phyloP scores from a whole-genome alignment of 2,797 vertebrate species.

The Sebastes cheni region DNA sequence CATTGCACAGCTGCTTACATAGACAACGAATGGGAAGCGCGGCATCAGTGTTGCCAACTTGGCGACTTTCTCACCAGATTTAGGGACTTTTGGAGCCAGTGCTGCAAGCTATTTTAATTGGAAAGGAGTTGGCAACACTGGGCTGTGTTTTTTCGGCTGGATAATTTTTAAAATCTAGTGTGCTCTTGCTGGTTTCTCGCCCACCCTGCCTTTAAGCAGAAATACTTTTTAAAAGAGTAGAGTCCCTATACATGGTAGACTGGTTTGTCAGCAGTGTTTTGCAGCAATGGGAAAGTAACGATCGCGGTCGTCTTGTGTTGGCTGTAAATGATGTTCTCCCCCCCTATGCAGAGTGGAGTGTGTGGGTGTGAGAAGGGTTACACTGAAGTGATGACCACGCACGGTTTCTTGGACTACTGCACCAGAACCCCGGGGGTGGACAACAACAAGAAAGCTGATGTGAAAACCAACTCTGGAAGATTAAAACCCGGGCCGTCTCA shows the following conservation, averaged over 20 bases:
- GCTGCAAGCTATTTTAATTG: too few relatives aligned
- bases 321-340: constrained; percentile 30
- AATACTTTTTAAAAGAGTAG: background rate
- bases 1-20: too few relatives aligned
- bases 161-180: too few relatives aligned
- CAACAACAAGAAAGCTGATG: constrained; percentile 95
- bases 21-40: too few relatives aligned
- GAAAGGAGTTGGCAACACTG: too few relatives aligned
- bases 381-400: constrained; percentile 94
- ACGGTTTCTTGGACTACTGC: constrained; percentile 97
- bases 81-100: too few relatives aligned
- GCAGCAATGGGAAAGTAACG: constrained; percentile 26
- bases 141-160: background rate
- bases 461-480: constrained; percentile 92
- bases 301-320: background rate
- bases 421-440: constrained; percentile 92
- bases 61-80: too few relatives aligned
- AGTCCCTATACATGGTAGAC: background rate
- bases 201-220: background rate
- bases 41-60: too few relatives aligned
- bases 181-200: too few relatives aligned
- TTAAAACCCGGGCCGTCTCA: constrained; percentile 91
- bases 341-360: constrained; percentile 86
- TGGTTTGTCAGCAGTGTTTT: constrained; percentile 26
- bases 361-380: constrained; percentile 96